Conservation (phyloP, 2,113 vertebrate species). For the Corythoichthys haematopterus region DNA sequence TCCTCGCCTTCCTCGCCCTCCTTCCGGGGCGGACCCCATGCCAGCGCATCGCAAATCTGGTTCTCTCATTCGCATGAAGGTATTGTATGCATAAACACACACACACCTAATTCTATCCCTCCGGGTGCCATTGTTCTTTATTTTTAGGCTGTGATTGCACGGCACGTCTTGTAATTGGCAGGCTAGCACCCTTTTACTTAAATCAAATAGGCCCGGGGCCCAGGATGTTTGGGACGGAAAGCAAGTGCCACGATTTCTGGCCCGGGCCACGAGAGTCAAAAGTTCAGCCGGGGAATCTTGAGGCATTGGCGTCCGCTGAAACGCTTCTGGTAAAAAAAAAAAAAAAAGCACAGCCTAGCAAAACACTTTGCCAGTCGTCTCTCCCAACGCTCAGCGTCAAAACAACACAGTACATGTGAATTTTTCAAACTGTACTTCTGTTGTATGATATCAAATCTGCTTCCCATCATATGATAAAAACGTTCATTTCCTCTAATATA, state of each 20-base stretch:
- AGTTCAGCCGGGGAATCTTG: conserved; percentile 68
- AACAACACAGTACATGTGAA: too few relatives aligned
- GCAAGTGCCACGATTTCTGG: conserved; percentile 46
- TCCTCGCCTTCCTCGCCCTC: conserved; percentile 86
- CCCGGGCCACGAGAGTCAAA: conserved; percentile 53
- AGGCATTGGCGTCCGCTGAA: conserved; percentile 61
- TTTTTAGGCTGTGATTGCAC: conserved; percentile 36
- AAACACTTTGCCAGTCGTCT: conserved; percentile 45
- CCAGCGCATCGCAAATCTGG: conserved; percentile 92
- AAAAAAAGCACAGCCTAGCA: conserved; percentile 19
- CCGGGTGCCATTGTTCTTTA: conserved; percentile 47
- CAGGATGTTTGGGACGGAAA: conserved; percentile 31
- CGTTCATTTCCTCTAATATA: too few relatives aligned
- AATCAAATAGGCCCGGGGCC: conserved; percentile 39
- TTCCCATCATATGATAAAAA: too few relatives aligned
- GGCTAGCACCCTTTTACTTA: conserved; percentile 51
- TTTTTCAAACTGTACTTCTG: too few relatives aligned
- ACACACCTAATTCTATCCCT: conserved; percentile 18
- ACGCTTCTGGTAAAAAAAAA: conserved; percentile 44
- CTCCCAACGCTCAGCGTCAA: conserved; percentile 21
- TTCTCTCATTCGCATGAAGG: conserved; percentile 93
- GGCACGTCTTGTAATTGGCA: conserved; percentile 46
- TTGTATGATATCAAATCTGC: too few relatives aligned
- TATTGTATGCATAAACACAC: too few relatives aligned
- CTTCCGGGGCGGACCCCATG: conserved; percentile 84